phyloP scores from a whole-genome alignment of 2,797 vertebrate genomes.

The Xiphophorus birchmanni region DNA sequence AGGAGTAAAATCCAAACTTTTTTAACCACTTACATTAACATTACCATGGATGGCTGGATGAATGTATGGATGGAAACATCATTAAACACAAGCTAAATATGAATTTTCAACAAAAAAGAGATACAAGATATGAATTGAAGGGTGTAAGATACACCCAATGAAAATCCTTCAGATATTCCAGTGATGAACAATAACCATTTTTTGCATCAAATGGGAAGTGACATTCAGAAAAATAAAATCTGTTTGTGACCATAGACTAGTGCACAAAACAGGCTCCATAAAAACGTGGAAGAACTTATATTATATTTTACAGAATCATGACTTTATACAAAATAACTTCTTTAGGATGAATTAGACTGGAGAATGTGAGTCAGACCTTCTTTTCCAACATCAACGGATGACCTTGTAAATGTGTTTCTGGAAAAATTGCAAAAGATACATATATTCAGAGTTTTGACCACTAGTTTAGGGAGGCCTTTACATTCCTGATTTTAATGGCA shows the following conservation, averaged over 20 bases:
- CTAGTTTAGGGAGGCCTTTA: background rate
- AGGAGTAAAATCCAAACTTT: background rate
- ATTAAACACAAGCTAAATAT: too few relatives aligned
- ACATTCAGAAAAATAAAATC: slow-evolving; percentile 5
- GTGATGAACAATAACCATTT: background rate
- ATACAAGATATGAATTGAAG: too few relatives aligned
- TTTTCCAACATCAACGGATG: background rate
- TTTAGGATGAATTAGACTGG: background rate
- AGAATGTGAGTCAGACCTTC: background rate
- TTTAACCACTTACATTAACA: background rate
- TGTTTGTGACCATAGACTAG: background rate
- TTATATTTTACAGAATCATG: background rate
- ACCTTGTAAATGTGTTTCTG: background rate
- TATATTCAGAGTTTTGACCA: background rate
- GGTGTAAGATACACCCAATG: too few relatives aligned
- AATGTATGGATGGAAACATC: too few relatives aligned
- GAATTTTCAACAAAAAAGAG: too few relatives aligned
- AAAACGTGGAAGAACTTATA: background rate
- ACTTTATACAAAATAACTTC: background rate
- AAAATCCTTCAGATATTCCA: background rate
- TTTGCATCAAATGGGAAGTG: background rate
- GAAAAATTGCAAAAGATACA: background rate
- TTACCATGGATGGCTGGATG: background rate
- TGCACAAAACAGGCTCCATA: background rate
- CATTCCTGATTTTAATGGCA: background rate